phyloP scores from a whole-genome alignment of 2,888 invertebrate genomes.

The Macroteleia sp. region DNA sequence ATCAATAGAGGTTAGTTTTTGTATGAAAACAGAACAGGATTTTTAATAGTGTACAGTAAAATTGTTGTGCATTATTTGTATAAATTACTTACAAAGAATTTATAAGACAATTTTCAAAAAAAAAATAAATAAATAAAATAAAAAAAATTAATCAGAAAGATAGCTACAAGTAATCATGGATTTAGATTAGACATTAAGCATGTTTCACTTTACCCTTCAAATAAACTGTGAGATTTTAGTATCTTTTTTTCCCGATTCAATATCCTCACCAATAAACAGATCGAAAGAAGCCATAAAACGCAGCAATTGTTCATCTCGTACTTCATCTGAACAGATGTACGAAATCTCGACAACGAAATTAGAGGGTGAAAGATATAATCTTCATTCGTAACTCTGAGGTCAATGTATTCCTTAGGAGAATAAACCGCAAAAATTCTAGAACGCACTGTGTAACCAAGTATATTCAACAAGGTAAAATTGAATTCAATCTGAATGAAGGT shows the following conservation, averaged over 20 bases:
- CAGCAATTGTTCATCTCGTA: constrained; percentile 46
- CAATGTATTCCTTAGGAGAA: constrained; percentile 45
- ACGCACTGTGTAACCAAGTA: no score
- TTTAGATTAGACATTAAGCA: constrained; percentile 22
- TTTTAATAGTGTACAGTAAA: no score
- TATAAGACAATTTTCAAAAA: no score
- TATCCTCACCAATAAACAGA: constrained; percentile 32
- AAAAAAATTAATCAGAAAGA: constrained; percentile 11
- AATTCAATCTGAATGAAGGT: no score
- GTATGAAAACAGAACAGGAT: no score
- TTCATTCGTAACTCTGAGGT: constrained; percentile 36
- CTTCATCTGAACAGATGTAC: constrained; percentile 42
- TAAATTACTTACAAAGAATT: no score
- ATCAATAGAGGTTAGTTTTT: no score
- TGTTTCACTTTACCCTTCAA: neutral
- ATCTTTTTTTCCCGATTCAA: constrained; percentile 24
- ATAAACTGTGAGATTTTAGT: constrained; percentile 22
- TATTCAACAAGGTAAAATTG: no score
- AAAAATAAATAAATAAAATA: no score
- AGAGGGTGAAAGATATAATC: constrained; percentile 50
- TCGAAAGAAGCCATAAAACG: constrained; percentile 39
- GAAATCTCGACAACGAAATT: constrained; percentile 51
- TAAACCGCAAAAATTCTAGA: constrained; percentile 18
- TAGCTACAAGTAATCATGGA: constrained; percentile 1
- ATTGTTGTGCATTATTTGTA: no score